Evolutionary conservation across 2,113 vertebrate genomes (phyloP).

Genomic region (Falcunculus frontatus): DNA sequence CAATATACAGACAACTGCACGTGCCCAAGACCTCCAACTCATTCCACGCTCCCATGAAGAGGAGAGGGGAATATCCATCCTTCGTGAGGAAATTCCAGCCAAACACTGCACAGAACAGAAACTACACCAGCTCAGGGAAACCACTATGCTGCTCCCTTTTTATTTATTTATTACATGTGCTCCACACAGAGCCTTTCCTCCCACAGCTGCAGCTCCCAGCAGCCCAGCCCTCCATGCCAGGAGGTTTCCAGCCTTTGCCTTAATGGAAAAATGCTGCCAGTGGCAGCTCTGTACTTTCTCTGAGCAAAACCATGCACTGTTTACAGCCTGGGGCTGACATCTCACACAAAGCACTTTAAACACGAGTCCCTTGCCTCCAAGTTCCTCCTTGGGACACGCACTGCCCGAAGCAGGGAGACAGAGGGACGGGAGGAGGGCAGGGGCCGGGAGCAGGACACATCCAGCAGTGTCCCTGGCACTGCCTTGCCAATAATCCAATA

Average conservation of each 20-base stretch:
- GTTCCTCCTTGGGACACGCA: background rate
- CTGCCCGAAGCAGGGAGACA: background rate
- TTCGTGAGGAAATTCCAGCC: background rate
- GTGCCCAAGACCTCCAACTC: background rate
- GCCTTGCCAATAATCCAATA: background rate
- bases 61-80: background rate
- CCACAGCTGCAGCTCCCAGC: background rate
- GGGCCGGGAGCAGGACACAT: background rate
- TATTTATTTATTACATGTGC: background rate
- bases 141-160: fast-evolving
- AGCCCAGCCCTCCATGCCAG: background rate
- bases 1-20: background rate
- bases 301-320: background rate
- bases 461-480: background rate
- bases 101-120: background rate
- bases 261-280: background rate
- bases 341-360: conserved; percentile 1
- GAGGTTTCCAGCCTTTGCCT: conserved; percentile 2
- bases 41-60: background rate
- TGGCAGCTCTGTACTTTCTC: conserved; percentile 7
- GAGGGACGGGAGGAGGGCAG: background rate
- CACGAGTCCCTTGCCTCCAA: background rate
- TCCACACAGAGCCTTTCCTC: background rate
- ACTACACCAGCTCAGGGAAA: background rate
- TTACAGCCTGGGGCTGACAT: background rate